These are phyloP conservation scores for Pygocentrus nattereri DNA, from an alignment of 2,797 vertebrate genomes.

Conservation along the genomic window DNA sequence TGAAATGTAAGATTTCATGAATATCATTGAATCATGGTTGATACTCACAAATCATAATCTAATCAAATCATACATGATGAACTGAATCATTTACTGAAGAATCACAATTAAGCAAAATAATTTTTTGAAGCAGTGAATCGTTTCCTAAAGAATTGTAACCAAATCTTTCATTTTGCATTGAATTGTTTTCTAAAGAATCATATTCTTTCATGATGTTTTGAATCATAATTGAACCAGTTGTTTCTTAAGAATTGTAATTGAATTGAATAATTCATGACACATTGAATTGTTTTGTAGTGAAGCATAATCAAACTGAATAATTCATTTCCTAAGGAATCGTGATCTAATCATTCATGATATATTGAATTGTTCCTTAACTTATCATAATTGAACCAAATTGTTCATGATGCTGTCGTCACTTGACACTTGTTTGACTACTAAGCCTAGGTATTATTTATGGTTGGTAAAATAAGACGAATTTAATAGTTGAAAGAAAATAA, in stretches of 20 bases:
- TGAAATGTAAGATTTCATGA: neutral
- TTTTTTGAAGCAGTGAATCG: neutral
- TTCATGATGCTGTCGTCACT: no score
- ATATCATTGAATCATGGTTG: neutral
- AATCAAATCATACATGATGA: neutral
- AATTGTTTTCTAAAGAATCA: neutral
- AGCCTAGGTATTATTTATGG: no score
- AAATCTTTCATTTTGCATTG: neutral
- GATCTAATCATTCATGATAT: neutral
- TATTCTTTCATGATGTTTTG: neutral
- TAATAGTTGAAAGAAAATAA: no score
- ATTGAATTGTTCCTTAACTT: no score
- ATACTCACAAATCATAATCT: neutral
- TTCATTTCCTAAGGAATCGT: neutral
- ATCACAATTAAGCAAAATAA: neutral
- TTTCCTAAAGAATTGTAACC: neutral
- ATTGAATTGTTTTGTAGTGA: neutral
- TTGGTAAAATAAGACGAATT: no score
- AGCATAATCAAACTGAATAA: no score
- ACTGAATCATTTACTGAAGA: neutral
- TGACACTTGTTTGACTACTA: no score
- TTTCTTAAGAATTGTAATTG: neutral
- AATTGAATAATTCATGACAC: neutral
- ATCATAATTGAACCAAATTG: no score
- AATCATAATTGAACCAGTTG: no score